Evolutionary conservation across 2,888 invertebrate species (phyloP).

Genomic region (Drosophila atroscutellata): DNA sequence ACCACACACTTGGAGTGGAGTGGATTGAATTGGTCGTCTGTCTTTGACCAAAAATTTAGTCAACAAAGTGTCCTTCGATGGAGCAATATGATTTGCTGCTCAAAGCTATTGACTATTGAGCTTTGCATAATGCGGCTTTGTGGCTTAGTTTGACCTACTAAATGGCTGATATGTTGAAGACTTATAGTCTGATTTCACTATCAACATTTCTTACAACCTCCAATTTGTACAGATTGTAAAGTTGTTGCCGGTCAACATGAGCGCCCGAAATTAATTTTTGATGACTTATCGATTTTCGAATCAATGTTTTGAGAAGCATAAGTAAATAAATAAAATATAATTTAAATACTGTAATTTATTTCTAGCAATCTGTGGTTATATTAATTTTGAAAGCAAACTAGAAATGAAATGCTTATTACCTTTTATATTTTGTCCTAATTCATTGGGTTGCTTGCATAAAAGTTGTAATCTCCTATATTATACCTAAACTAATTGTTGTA

Average conservation of each 20-base stretch:
- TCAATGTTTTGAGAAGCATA: neutral
- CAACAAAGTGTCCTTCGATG: neutral
- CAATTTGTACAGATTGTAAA: no score
- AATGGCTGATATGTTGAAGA: neutral
- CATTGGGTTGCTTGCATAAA: neutral
- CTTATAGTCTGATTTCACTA: neutral
- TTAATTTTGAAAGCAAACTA: neutral
- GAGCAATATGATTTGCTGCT: neutral
- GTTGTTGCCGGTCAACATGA: no score
- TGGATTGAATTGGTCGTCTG: neutral
- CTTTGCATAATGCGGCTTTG: neutral
- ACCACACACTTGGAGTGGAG: neutral
- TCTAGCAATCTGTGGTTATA: neutral
- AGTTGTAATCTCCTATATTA: neutral
- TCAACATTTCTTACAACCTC: neutral
- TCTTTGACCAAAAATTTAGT: neutral
- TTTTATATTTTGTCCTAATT: no score
- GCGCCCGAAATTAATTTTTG: no score
- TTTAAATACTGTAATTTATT: neutral
- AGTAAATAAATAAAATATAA: no score
- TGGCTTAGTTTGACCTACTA: neutral
- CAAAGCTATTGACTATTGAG: neutral
- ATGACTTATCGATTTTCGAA: neutral
- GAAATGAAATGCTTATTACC: neutral
- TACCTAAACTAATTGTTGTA: neutral